phyloP scores from a whole-genome alignment of 2,113 vertebrate species.

The Eublepharis macularius region DNA sequence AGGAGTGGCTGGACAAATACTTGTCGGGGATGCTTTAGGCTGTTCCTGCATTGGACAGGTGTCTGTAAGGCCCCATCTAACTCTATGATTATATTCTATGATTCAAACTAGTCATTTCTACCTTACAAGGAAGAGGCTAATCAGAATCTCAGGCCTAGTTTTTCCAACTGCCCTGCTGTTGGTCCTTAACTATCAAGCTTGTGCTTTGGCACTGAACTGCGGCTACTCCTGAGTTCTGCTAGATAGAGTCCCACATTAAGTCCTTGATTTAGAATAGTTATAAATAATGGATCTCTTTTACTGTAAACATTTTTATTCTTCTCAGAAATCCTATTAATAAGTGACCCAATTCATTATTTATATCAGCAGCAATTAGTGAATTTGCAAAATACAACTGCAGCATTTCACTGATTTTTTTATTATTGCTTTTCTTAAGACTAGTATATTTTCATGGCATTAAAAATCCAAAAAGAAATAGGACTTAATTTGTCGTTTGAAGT shows the following conservation, averaged over 20 bases:
- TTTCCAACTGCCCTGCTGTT: background rate
- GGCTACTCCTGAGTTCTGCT: background rate
- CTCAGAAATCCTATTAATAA: background rate
- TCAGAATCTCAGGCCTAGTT: background rate
- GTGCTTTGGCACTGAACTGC: background rate
- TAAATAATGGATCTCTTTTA: background rate
- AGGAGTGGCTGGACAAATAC: no score
- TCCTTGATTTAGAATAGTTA: background rate
- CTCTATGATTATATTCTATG: no score
- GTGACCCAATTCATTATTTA: background rate
- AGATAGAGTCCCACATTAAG: background rate
- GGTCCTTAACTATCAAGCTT: background rate
- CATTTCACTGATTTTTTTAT: background rate
- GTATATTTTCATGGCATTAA: background rate
- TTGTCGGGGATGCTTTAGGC: no score
- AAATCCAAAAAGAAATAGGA: background rate
- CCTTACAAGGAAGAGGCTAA: background rate
- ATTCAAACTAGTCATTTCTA: no score
- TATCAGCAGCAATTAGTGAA: background rate
- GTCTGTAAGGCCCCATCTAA: no score
- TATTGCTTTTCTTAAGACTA: background rate
- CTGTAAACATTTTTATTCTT: no score
- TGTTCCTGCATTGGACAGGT: no score
- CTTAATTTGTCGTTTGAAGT: accelerated
- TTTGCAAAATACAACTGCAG: background rate